These are phyloP conservation scores for Epistrophe eligans DNA, from an alignment of 2,888 invertebrate species.

Conservation along the genomic window DNA sequence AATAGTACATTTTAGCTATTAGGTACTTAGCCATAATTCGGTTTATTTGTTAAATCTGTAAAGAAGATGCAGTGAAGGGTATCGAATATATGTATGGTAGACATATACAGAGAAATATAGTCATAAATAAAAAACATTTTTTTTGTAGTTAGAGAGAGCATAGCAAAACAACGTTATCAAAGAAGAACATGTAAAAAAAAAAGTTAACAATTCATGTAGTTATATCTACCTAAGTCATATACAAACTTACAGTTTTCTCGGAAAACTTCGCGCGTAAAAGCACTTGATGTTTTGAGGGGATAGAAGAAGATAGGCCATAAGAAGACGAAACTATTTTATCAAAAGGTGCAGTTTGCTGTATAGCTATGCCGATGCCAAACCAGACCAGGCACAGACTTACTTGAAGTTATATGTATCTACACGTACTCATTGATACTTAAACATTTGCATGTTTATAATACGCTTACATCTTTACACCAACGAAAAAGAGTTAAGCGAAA, in stretches of 20 bases:
- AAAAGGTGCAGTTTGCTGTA: slow-evolving; percentile 11
- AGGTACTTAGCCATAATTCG: slow-evolving; percentile 3
- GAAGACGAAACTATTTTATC: slow-evolving; percentile 40
- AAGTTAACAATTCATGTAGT: slow-evolving; percentile 22
- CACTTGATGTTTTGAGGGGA: not conserved
- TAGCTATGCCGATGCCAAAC: not conserved
- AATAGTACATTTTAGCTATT: slow-evolving; percentile 23
- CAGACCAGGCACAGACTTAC: not conserved
- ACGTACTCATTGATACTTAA: not conserved
- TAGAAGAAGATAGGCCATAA: not conserved
- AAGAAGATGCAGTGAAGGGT: slow-evolving; percentile 47
- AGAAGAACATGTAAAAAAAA: slow-evolving; percentile 2
- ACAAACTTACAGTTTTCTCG: slow-evolving; percentile 37
- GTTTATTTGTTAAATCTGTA: slow-evolving; percentile 51
- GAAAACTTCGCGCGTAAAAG: not conserved
- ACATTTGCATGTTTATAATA: slow-evolving; percentile 31
- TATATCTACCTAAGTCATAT: too few relatives aligned
- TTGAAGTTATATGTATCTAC: not conserved
- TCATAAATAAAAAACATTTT: too few relatives aligned
- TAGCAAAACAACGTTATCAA: not conserved
- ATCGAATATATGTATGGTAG: not conserved
- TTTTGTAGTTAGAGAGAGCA: not conserved
- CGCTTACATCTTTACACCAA: not conserved
- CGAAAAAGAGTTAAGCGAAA: slow-evolving; percentile 62
- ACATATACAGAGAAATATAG: not conserved